Evolutionary conservation across 2,113 vertebrate genomes (phyloP), one percentile per base, ranked within the genome.

Genomic region (Mystacornis crossleyi): DNA sequence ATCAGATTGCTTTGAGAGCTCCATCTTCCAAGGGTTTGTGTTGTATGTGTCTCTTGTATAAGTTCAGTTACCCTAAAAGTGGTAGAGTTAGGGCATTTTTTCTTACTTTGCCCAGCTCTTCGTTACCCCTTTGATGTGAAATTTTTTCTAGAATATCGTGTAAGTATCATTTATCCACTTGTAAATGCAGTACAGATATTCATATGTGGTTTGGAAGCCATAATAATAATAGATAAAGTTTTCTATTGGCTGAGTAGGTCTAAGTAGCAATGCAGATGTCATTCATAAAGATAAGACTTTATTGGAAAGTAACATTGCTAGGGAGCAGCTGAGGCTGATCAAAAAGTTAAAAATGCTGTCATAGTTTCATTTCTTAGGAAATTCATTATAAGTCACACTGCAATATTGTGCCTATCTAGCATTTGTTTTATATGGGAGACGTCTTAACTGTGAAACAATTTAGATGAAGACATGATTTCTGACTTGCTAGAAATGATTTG

Each of bases 321-420:
- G 28, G 19, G 40, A 88, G 43, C 14, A 79, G 9, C 8, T 66
- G 55, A 60, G 43, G 7, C 16, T 47, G 43, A 33, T 38, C 19
- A 38, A 48, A 38, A 28, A 60, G 31, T 48, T 69, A 15, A 33
- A 73, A 70, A 10, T 81, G 5, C 38, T 79, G 14, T 53, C 12
- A 18, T 2, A 38, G 5, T 51, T 84, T 25, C 2, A 47, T 66
- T 74, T 81, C 14, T 28, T 36, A 40, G 38, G 3, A 26, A 62
- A 24, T 78, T 64, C 0, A 2, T 64, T 69, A 0, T 5, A 15
- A 72, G 33, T 69, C 7, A 0, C 78, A 18, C 15, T 71, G 14
- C 9, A 69, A 0, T 43, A 48, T 4, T 38, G 18, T 53, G 23
- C 18, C 29, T 67, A 13, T 25, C 2, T 48, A 12, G n/a, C 10